Evolutionary conservation across 2,888 invertebrate genomes (phyloP).

Genomic region (Apamea sordens): DNA sequence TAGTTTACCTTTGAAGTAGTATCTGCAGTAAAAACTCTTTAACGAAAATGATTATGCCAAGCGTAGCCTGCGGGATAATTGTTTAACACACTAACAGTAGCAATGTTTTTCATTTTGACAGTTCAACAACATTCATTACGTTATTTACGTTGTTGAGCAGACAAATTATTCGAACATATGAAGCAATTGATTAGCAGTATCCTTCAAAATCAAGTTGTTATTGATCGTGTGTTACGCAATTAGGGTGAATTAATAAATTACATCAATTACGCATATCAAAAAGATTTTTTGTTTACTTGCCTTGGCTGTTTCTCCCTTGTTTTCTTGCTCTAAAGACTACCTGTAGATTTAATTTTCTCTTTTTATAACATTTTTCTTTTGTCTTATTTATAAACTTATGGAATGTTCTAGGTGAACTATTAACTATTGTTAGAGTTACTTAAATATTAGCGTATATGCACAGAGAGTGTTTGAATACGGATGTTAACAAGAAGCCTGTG

Average conservation of each 20-base stretch:
- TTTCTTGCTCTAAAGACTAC: slow-evolving; percentile 11
- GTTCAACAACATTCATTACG: background rate
- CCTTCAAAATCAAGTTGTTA: background rate
- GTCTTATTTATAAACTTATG: slow-evolving; percentile 8
- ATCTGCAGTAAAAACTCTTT: background rate
- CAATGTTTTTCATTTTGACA: background rate
- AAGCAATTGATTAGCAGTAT: background rate
- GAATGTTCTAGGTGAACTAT: slow-evolving; percentile 41
- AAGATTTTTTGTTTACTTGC: background rate
- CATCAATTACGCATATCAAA: no score
- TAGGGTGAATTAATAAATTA: background rate
- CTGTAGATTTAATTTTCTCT: background rate
- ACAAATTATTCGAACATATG: background rate
- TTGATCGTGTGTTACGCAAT: background rate
- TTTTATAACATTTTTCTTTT: slow-evolving; percentile 11
- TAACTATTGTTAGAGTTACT: slow-evolving; percentile 53
- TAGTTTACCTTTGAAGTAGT: background rate
- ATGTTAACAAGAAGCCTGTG: slow-evolving; percentile 74
- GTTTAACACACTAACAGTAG: background rate
- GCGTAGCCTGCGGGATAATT: background rate
- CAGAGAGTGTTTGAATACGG: slow-evolving; percentile 71
- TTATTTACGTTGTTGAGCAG: background rate
- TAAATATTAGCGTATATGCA: slow-evolving; percentile 66
- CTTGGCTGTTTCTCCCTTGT: background rate
- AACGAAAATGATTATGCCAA: background rate